Evolutionary conservation across 2,888 invertebrate species (phyloP).

Genomic region (Ophonus ardosiacus): DNA sequence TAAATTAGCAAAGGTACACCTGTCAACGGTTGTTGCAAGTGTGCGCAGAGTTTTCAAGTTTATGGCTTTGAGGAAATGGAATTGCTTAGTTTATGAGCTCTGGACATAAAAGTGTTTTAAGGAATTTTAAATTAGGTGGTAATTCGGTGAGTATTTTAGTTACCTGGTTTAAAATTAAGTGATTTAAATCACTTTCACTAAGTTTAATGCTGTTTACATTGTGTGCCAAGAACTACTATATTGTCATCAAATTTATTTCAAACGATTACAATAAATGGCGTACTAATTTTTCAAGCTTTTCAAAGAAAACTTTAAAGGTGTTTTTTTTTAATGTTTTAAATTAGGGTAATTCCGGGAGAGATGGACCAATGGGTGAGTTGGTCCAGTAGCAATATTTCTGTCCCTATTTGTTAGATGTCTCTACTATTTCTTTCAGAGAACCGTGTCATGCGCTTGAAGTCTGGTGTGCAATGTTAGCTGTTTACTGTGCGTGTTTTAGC

Average conservation of each 20-base stretch:
- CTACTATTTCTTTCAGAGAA: too few species aligned
- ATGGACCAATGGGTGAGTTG: too few species aligned
- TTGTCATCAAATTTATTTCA: background rate
- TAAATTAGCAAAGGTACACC: conserved; percentile 21
- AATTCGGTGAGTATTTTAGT: conserved; percentile 35
- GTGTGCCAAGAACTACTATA: background rate
- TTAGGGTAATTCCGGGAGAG: too few species aligned
- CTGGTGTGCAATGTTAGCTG: too few species aligned
- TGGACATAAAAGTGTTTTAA: conserved; percentile 33
- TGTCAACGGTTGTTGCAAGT: conserved; percentile 38
- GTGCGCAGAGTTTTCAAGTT: conserved; percentile 37
- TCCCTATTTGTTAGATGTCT: too few species aligned
- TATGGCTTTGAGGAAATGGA: conserved; percentile 44
- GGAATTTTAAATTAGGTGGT: conserved; percentile 46
- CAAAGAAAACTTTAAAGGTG: too few species aligned
- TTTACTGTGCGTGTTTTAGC: too few species aligned
- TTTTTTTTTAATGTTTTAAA: too few species aligned
- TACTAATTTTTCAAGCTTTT: too few species aligned
- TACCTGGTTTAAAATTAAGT: conserved; percentile 31
- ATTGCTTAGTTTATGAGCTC: conserved; percentile 44
- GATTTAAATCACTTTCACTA: conserved; percentile 7
- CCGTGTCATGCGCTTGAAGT: too few species aligned
- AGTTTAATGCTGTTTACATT: background rate
- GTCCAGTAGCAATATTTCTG: too few species aligned
- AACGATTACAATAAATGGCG: too few species aligned